phyloP scores from a whole-genome alignment of 2,113 vertebrate species.

The Opisthocomus hoazin region DNA sequence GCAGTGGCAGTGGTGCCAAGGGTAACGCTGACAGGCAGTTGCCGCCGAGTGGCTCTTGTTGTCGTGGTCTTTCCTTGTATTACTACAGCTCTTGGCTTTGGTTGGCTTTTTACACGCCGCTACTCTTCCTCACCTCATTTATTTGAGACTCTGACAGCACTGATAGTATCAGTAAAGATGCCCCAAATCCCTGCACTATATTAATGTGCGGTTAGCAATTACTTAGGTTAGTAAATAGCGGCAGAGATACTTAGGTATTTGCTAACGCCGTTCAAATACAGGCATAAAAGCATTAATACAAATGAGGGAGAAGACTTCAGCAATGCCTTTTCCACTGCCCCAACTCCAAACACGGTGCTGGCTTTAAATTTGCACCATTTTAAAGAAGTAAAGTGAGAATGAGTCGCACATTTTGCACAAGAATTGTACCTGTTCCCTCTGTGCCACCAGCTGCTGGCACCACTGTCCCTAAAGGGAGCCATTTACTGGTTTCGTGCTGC shows the following conservation, averaged over 20 bases:
- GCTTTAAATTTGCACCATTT: not conserved
- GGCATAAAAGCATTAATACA: accelerated
- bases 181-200: not conserved
- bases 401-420: not conserved
- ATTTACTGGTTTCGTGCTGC: not conserved
- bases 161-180: not conserved
- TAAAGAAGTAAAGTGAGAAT: not conserved
- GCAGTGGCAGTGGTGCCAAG: not conserved
- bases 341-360: not conserved
- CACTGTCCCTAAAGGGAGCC: accelerated
- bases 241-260: not conserved
- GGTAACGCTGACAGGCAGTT: not conserved
- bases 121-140: not conserved
- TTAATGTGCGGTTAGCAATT: not conserved
- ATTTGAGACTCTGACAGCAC: not conserved
- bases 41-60: not conserved
- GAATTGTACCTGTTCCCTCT: not conserved
- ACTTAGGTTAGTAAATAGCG: not conserved
- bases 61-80: not conserved
- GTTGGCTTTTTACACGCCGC: not conserved
- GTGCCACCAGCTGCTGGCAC: not conserved
- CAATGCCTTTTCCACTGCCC: not conserved
- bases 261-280: not conserved
- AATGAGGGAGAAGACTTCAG: not conserved
- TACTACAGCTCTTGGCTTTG: not conserved